Evolutionary conservation across 2,888 invertebrate genomes (phyloP).

Genomic region (Pherbina coryleti): DNA sequence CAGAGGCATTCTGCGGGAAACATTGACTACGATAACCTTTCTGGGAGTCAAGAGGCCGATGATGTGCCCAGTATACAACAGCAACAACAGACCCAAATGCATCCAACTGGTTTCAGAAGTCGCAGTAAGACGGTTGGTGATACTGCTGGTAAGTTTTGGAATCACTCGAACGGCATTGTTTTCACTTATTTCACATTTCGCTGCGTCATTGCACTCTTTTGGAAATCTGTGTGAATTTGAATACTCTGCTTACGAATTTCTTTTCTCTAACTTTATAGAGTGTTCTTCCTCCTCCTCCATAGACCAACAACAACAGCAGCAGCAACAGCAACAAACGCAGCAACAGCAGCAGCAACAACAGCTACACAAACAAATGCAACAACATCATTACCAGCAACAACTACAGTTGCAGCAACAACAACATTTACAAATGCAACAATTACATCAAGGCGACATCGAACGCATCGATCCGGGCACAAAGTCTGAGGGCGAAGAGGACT

Average conservation of each 20-base stretch:
- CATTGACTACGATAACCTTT: constrained; percentile 86
- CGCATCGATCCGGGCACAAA: constrained; percentile 81
- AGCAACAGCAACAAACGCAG: constrained; percentile 40
- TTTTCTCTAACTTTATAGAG: constrained; percentile 5
- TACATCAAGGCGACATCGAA: constrained; percentile 70
- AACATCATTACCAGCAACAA: constrained; percentile 58
- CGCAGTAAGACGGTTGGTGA: constrained; percentile 94
- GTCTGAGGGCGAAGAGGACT: constrained; percentile 88
- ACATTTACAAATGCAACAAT: constrained; percentile 69
- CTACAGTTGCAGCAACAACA: constrained; percentile 54
- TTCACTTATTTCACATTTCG: neutral
- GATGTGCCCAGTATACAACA: constrained; percentile 70
- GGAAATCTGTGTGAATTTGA: neutral
- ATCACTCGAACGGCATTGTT: neutral
- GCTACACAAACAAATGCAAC: constrained; percentile 58
- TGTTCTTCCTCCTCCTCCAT: constrained; percentile 57
- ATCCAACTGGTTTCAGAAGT: constrained; percentile 76
- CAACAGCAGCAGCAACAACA: constrained; percentile 51
- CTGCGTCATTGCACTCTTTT: neutral
- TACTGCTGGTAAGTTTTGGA: constrained; percentile 74
- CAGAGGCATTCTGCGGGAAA: constrained; percentile 87
- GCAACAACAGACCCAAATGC: constrained; percentile 54
- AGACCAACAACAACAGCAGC: constrained; percentile 56
- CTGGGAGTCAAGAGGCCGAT: constrained; percentile 82
- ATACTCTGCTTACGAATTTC: constrained; percentile 11